phyloP scores from a whole-genome alignment of 2,888 invertebrate species.

The Eupelmus urozonus region DNA sequence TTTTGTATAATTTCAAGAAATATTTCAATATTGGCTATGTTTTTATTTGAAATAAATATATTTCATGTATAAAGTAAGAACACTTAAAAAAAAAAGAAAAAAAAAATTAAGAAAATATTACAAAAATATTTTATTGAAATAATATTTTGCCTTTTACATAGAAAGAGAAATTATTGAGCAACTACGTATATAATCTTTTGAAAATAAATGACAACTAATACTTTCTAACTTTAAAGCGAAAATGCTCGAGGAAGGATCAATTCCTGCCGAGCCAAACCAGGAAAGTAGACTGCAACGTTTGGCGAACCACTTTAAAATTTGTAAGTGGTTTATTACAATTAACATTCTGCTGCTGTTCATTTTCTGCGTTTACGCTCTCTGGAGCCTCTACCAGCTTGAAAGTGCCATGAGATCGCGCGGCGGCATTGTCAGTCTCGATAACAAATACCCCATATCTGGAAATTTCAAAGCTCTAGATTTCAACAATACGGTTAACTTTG shows the following conservation, averaged over 20 bases:
- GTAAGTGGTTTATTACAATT: slow-evolving; percentile 43
- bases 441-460: background rate
- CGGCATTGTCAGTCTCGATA: background rate
- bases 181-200: too few relatives aligned
- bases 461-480: background rate
- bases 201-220: too few relatives aligned
- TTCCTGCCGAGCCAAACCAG: background rate
- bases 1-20: too few relatives aligned
- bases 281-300: background rate
- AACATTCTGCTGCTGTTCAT: slow-evolving; percentile 40
- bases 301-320: background rate
- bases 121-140: too few relatives aligned
- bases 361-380: slow-evolving; percentile 47
- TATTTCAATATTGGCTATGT: too few relatives aligned
- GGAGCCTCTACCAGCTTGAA: slow-evolving; percentile 44
- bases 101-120: too few relatives aligned
- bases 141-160: too few relatives aligned
- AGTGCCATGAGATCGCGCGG: slow-evolving; percentile 25
- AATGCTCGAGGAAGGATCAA: slow-evolving; percentile 35
- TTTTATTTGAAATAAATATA: too few relatives aligned
- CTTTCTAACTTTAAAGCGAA: too few relatives aligned
- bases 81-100: too few relatives aligned
- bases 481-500: slow-evolving; percentile 1
- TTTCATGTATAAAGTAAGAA: too few relatives aligned
- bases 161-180: too few relatives aligned